Percentiles rank a stretch among this genome's conserved stretches.
phyloP scores from a whole-genome alignment of 1,140 invertebrate species.

The Penaeus indicus region DNA sequence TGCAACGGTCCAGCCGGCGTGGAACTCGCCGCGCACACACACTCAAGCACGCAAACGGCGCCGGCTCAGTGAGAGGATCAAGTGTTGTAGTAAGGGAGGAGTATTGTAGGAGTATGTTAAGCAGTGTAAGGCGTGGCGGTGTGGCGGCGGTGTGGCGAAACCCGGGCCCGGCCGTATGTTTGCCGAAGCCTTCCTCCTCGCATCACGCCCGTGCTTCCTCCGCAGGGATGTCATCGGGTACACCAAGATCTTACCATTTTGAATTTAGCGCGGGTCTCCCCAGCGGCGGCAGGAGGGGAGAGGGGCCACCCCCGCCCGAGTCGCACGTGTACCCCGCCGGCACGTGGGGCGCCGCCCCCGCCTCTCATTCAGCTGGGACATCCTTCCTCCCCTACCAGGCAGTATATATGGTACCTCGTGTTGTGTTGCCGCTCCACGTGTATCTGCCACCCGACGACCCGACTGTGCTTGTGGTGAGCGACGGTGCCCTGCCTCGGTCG shows the following conservation, averaged over 20 bases:
- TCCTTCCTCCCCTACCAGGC: conserved; percentile 1
- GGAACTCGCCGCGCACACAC: conserved; percentile 28
- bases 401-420: conserved; percentile 3
- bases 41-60: conserved; percentile 25
- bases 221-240: background rate
- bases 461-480: no score
- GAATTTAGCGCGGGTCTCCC: background rate
- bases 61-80: conserved; percentile 23
- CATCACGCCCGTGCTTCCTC: background rate
- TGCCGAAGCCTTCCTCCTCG: background rate
- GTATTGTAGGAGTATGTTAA: no score
- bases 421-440: no score
- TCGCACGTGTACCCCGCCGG: conserved; percentile 12
- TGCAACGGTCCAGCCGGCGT: conserved; percentile 43
- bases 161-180: background rate
- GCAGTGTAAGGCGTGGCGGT: background rate
- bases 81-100: background rate
- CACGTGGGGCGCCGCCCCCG: conserved; percentile 34
- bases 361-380: background rate
- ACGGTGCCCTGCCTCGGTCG: no score
- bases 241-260: background rate
- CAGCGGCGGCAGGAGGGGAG: background rate
- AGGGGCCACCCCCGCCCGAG: conserved; percentile 10
- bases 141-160: conserved; percentile 1
- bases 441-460: no score